Base-by-base conservation (phyloP, 2,113 vertebrate genomes). In the Eulemur macaco region DNA sequence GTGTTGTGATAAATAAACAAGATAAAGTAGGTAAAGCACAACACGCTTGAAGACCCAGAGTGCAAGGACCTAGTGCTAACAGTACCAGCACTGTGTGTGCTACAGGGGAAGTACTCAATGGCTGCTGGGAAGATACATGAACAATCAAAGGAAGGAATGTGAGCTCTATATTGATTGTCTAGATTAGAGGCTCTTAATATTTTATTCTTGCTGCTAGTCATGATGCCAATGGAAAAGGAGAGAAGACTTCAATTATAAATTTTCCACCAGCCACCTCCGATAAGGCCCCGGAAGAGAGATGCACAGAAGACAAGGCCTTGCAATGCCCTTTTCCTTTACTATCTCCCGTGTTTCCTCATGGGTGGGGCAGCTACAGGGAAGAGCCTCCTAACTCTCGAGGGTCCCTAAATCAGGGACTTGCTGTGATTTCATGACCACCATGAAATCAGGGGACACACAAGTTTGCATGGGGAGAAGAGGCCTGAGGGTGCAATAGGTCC, bases 181-280 rank as follows among this genome's bases (percentile, higher is more conserved):
- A 52, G 25, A 63, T 56, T 18, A 45, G 50, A 90, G 27, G 12
- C 66, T 76, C 74, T 82, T 18, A n/a, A 13, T 63, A 39, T 76
- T 83, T 68, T 42, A 50, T 60, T 91, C 13, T 71, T 71, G 52
- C 21, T 58, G 42, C 29, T 83, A 1, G 29, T 92, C 60, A 88
- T 77, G 29, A 83, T 83, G 83, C 83, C 91, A n/a, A 54, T 69
- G 50, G 42, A 68, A 68, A 93, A 93, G 78, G 69, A 95, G 78
- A 94, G 63, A 54, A 94, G 45, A 39, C 31, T 37, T 73, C 34
- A 54, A 17, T 80, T n/a, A 68, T 66, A 39, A 69, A 87, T 82
- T 94, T 78, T 64, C n/a, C 21, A 25, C 54, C 27, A 81, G 66
- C 39, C 39, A 12, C 12, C 56, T 64, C 68, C 71, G 37, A 47